A percentile compares a stretch with the other conserved stretches of the same genome.
These are phyloP conservation scores for Drosophila ficusphila DNA, from an alignment of 1,140 invertebrate genomes.

Conservation along the genomic window DNA sequence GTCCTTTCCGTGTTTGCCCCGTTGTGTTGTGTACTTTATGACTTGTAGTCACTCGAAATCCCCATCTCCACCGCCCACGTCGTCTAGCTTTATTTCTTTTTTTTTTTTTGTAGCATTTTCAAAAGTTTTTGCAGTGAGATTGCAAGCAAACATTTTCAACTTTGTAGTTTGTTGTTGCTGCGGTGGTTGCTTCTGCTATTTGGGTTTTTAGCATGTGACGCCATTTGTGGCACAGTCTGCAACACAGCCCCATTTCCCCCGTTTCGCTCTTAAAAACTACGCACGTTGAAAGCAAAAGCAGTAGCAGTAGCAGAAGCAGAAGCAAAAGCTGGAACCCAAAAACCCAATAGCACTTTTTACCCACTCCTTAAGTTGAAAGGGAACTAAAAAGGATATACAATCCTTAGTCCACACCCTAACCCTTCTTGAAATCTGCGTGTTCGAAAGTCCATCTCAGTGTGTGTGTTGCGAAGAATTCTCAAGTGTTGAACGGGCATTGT, in stretches of 20 bases:
- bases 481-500: slow-evolving; percentile 35
- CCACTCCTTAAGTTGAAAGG: slow-evolving; percentile 19
- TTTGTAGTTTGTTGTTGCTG: slow-evolving; percentile 27
- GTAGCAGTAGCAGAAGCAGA: not conserved
- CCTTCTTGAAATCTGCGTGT: slow-evolving; percentile 4
- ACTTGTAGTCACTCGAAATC: slow-evolving; percentile 69
- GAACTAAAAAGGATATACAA: slow-evolving; percentile 41
- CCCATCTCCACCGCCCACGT: slow-evolving; percentile 4
- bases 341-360: slow-evolving; percentile 68
- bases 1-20: slow-evolving; percentile 41
- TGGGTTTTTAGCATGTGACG: slow-evolving; percentile 49
- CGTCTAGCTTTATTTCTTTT: slow-evolving; percentile 2
- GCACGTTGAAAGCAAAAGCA: slow-evolving; percentile 42
- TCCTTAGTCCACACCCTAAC: slow-evolving; percentile 14
- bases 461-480: slow-evolving; percentile 5
- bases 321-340: slow-evolving; percentile 26
- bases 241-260: not conserved
- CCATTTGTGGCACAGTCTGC: slow-evolving; percentile 39
- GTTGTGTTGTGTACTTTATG: slow-evolving; percentile 70
- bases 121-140: slow-evolving; percentile 61
- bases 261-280: not conserved
- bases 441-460: slow-evolving; percentile 10
- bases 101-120: slow-evolving; percentile 25
- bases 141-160: slow-evolving; percentile 55
- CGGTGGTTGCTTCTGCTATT: slow-evolving; percentile 25